Conservation (phyloP, 2,888 invertebrate genomes). For the Noctua comes region DNA sequence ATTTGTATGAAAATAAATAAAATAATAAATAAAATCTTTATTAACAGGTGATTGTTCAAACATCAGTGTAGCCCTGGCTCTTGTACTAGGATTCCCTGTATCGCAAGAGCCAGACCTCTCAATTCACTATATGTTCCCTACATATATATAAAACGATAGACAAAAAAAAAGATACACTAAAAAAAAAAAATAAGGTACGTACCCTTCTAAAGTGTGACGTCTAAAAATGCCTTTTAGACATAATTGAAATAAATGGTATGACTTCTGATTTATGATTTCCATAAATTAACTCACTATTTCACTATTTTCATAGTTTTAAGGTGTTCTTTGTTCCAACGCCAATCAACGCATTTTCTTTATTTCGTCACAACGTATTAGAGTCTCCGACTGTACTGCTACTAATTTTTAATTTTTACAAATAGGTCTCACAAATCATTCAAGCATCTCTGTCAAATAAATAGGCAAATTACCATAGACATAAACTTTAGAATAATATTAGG, state of each 20-base stretch:
- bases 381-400: neutral
- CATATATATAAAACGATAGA: too few relatives aligned
- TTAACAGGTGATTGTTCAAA: too few relatives aligned
- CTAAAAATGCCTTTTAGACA: neutral
- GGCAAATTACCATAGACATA: constrained; percentile 38
- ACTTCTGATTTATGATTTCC: too few relatives aligned
- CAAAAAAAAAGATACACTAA: too few relatives aligned
- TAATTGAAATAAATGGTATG: neutral
- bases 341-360: neutral
- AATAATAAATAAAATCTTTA: too few relatives aligned
- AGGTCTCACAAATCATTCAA: constrained; percentile 37
- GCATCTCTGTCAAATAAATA: constrained; percentile 22
- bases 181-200: too few relatives aligned
- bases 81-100: too few relatives aligned
- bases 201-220: neutral
- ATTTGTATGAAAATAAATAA: too few relatives aligned
- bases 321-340: neutral
- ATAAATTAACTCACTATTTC: neutral
- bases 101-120: too few relatives aligned
- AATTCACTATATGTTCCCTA: too few relatives aligned
- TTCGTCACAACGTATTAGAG: neutral
- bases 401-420: constrained; percentile 22
- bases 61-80: too few relatives aligned
- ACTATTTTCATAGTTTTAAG: neutral
- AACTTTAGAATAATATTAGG: neutral